Base-by-base conservation (phyloP, 2,797 vertebrate genomes). In the Apogon talboti region DNA sequence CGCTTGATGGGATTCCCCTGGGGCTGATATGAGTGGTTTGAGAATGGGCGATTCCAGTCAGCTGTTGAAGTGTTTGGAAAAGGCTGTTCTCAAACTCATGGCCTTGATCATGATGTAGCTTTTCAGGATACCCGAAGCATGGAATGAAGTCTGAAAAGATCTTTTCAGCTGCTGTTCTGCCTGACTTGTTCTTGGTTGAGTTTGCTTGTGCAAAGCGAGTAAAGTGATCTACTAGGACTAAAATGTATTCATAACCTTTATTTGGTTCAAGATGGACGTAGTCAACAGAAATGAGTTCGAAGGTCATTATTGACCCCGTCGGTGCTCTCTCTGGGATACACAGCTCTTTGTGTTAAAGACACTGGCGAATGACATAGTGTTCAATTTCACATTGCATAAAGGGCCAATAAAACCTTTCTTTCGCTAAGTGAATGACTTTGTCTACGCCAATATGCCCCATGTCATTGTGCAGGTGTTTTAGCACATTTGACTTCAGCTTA, bases 361-460 rank as follows among this genome's bases (percentile, higher is more conserved):
- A 56, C 11, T 38, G 44, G 13, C 7, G 7, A 11, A 50, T 59
- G 16, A 53, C 21, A 10, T 60, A 60, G 1, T 69, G 11, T 9
- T 60, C 33, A 0, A 46, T 52, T 0, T 71, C 19, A 0, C 14
- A 3, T 10, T 69, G 66, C 45, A 71, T 70, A 1, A 50, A 51
- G 0, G 24, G 62, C 67, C 67, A 72, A 40, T 52, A 78, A 51
- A 76, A 21, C 19, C 19, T 21, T 21, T 21, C 19, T 21, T 3
- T 21, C 3, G 19, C 19, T 21, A 21, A 21, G 19, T 21, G 19
- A 21, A 21, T 21, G 19, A 21, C 19, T 21, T 21, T 21, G 19
- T 21, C 19, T 21, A 3, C 19, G 2, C 19, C 19, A 3, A 21
- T 21, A 21, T 21, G 19, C 3, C 19, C 19, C 19, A 21, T 21